Evolutionary conservation across 2,888 invertebrate species (phyloP).

Genomic region (Agonopterix alstromeriana): DNA sequence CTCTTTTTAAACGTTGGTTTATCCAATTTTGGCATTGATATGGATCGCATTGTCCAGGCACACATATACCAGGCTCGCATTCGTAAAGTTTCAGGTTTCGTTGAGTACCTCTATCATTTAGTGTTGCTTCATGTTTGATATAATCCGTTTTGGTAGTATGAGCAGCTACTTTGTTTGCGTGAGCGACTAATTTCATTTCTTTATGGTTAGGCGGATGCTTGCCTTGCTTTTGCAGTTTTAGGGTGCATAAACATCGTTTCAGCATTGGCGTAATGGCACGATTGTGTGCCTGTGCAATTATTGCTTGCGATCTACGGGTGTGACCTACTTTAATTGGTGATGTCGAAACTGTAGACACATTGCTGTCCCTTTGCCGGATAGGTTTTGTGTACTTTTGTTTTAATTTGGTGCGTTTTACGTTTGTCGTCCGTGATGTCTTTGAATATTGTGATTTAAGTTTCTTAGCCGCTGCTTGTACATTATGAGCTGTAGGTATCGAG

Average conservation of each 20-base stretch:
- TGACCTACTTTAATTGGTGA: neutral
- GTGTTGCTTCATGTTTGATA: too few species aligned
- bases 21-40: slow-evolving; percentile 10
- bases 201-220: neutral
- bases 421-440: too few species aligned
- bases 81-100: neutral
- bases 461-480: too few species aligned
- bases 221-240: slow-evolving; percentile 5
- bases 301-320: neutral
- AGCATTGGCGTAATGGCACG: neutral
- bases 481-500: too few species aligned
- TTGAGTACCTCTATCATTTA: neutral
- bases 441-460: too few species aligned
- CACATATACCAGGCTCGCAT: neutral
- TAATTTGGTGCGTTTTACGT: too few species aligned
- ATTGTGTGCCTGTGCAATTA: neutral
- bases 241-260: neutral
- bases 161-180: too few species aligned
- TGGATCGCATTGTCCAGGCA: slow-evolving; percentile 1
- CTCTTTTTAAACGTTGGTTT: too few species aligned
- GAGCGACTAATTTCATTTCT: too few species aligned
- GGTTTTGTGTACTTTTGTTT: too few species aligned
- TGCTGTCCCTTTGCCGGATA: too few species aligned
- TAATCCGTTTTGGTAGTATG: too few species aligned
- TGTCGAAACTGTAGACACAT: neutral